These are phyloP conservation scores for Platycercus adscitus DNA, from an alignment of 2,113 vertebrate genomes.

Conservation along the genomic window DNA sequence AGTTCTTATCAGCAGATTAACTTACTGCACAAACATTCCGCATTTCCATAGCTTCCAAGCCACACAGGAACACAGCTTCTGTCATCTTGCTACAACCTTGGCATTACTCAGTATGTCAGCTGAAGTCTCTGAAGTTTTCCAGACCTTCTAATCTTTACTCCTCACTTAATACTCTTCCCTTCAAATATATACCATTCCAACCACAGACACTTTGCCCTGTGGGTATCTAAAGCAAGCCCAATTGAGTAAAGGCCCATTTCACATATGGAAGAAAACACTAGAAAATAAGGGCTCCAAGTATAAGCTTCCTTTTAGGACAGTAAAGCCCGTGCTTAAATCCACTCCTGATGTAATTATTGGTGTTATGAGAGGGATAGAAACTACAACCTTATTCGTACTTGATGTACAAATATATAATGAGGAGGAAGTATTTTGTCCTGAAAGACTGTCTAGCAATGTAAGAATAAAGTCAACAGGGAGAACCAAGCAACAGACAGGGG, in stretches of 20 bases:
- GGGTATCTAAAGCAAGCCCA: neutral
- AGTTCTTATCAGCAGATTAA: conserved; percentile 58
- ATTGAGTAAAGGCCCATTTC: conserved; percentile 12
- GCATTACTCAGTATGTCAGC: neutral
- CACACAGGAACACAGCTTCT: neutral
- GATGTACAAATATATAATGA: neutral
- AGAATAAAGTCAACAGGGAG: neutral
- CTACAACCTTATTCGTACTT: neutral
- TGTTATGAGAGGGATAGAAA: neutral
- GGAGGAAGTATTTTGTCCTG: neutral
- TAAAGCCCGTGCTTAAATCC: neutral
- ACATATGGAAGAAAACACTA: neutral
- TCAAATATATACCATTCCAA: neutral
- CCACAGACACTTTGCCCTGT: neutral
- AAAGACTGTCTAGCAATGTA: neutral
- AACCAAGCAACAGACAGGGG: neutral
- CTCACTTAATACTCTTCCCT: neutral
- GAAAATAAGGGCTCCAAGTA: conserved; percentile 4
- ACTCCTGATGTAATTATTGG: neutral
- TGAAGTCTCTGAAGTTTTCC: conserved; percentile 37
- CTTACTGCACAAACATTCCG: conserved; percentile 9
- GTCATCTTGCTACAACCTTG: conserved; percentile 5
- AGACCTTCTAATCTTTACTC: conserved; percentile 43
- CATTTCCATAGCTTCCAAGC: conserved; percentile 41
- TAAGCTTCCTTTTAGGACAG: neutral